phyloP scores from a whole-genome alignment of 2,797 vertebrate species.

The Ambastaia sidthimunki region DNA sequence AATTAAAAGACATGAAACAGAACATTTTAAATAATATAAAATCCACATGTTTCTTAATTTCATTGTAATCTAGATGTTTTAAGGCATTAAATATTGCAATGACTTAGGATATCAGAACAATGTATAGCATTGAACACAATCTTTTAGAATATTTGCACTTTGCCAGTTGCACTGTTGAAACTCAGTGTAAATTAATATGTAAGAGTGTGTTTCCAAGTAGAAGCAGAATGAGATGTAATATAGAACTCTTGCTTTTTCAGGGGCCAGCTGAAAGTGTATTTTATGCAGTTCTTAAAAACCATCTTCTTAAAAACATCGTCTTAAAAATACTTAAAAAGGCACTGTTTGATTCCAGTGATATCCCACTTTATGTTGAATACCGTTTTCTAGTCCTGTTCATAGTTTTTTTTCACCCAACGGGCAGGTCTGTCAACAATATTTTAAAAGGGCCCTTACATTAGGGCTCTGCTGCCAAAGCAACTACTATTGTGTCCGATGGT shows the following conservation, averaged over 20 bases:
- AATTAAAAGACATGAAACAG: slow-evolving; percentile 46
- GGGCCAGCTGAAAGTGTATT: slow-evolving; percentile 73
- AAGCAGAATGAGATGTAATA: slow-evolving; percentile 22
- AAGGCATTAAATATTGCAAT: slow-evolving; percentile 4
- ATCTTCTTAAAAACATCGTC: slow-evolving; percentile 66
- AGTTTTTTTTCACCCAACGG: slow-evolving; percentile 57
- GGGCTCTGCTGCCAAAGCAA: slow-evolving; percentile 54
- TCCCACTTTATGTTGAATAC: slow-evolving; percentile 56
- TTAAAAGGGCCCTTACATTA: slow-evolving; percentile 70
- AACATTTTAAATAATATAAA: slow-evolving; percentile 72
- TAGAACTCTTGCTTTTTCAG: slow-evolving; percentile 69
- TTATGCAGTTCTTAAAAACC: slow-evolving; percentile 56
- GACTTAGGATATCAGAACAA: slow-evolving; percentile 11
- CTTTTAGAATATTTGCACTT: slow-evolving; percentile 4
- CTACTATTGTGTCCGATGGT: slow-evolving; percentile 84
- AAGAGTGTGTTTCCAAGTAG: slow-evolving; percentile 53
- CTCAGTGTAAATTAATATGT: slow-evolving; percentile 42
- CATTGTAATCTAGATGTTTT: slow-evolving; percentile 33
- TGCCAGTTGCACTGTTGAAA: background rate
- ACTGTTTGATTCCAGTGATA: slow-evolving; percentile 68
- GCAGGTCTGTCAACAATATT: slow-evolving; percentile 43
- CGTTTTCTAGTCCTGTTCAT: slow-evolving; percentile 67
- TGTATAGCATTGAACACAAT: background rate
- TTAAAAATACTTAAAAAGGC: slow-evolving; percentile 59
- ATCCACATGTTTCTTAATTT: slow-evolving; percentile 81